Conservation (phyloP, 2,797 vertebrate species). For the Sebastes minor region DNA sequence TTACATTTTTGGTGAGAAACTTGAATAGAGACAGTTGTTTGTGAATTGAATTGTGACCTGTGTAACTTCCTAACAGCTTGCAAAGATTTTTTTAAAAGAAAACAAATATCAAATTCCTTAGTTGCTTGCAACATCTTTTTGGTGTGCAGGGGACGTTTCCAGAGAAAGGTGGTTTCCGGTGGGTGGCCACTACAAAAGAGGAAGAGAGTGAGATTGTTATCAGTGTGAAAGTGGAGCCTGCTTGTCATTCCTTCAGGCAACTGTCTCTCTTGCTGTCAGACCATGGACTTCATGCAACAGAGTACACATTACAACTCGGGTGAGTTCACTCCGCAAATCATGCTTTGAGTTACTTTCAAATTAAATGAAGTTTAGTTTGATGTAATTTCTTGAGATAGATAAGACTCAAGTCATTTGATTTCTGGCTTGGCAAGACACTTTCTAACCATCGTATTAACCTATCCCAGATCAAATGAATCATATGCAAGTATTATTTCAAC, state of each 20-base stretch:
- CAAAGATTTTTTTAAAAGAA: too few relatives aligned
- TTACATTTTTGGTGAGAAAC: too few relatives aligned
- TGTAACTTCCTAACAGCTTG: too few relatives aligned
- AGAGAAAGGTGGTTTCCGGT: too few relatives aligned
- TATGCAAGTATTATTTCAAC: neutral
- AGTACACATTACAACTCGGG: neutral
- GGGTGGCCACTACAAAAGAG: neutral
- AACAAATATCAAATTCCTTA: too few relatives aligned
- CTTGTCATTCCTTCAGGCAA: slow-evolving; percentile 28
- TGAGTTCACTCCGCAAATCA: slow-evolving; percentile 28
- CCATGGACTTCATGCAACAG: slow-evolving; percentile 42
- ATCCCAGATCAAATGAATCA: neutral
- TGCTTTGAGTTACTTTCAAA: neutral
- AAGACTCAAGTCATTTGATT: neutral
- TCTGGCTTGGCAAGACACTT: neutral
- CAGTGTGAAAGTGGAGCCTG: slow-evolving; percentile 9
- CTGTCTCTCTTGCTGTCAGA: neutral
- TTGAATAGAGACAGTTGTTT: too few relatives aligned
- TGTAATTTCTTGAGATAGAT: neutral
- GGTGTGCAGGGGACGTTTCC: too few relatives aligned
- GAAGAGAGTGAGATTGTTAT: fast-evolving
- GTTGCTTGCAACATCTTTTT: too few relatives aligned
- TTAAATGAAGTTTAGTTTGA: neutral
- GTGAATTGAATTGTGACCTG: too few relatives aligned
- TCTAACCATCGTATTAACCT: neutral